A percentile compares a stretch with the other conserved stretches of the same genome.
phyloP scores from a whole-genome alignment of 2,888 invertebrate species.

The Cryptus armator region DNA sequence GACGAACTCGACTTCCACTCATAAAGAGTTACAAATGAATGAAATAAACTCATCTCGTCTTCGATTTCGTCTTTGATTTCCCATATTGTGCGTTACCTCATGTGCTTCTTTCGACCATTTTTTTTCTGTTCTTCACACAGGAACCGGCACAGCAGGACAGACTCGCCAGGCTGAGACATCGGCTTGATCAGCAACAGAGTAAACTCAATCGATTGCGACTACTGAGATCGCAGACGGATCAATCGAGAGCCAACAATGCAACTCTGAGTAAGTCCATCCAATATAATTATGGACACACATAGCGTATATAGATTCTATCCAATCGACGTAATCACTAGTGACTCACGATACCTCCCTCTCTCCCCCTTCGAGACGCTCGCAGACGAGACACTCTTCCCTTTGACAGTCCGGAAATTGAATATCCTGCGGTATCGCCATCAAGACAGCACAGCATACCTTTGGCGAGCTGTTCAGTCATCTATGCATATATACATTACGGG shows the following conservation, averaged over 20 bases:
- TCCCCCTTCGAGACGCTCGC: conserved; percentile 8
- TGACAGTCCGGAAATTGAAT: conserved; percentile 58
- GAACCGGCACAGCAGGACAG: conserved; percentile 95
- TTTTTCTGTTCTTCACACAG: conserved; percentile 79
- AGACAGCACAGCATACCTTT: background rate
- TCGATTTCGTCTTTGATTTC: too few species aligned
- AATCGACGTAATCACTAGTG: conserved; percentile 44
- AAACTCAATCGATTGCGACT: conserved; percentile 96
- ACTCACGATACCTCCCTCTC: background rate
- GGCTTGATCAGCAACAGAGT: conserved; percentile 97
- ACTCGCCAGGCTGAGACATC: conserved; percentile 94
- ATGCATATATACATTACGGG: background rate
- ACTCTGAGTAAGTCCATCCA: conserved; percentile 92
- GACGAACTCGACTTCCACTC: too few species aligned
- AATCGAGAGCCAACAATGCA: conserved; percentile 96
- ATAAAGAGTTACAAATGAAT: too few species aligned
- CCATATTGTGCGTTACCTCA: background rate
- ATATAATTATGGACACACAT: conserved; percentile 24
- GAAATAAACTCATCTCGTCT: too few species aligned
- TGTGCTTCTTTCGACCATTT: background rate
- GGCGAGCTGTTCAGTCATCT: background rate
- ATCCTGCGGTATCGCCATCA: conserved; percentile 31
- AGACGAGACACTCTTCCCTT: conserved; percentile 26
- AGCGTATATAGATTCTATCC: conserved; percentile 6
- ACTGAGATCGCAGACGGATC: conserved; percentile 96